These are phyloP conservation scores for Addax nasomaculatus DNA, from an alignment of 2,113 vertebrate species.

Conservation along the genomic window DNA sequence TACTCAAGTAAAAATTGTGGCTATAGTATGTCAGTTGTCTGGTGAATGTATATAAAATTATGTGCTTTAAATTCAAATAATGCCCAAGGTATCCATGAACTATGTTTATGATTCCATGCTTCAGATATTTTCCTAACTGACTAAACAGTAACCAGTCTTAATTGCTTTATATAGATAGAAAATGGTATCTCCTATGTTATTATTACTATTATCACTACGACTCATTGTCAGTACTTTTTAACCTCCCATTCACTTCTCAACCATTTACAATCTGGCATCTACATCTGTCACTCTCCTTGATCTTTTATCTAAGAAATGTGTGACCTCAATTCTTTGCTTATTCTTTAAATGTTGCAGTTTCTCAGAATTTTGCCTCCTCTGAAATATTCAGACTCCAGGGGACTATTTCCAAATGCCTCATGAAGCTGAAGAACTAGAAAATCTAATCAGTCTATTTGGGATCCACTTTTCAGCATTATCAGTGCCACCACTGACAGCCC, in stretches of 20 bases:
- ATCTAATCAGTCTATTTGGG: not conserved
- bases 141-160: not conserved
- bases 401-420: not conserved
- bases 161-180: not conserved
- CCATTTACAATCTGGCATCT: not conserved
- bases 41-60: not conserved
- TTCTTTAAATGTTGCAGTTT: not conserved
- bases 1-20: not conserved
- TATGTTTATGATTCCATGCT: not conserved
- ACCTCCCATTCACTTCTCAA: not conserved
- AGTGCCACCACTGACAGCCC: not conserved
- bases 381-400: not conserved
- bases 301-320: not conserved
- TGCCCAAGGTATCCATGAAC: not conserved
- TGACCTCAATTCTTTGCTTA: not conserved
- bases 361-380: not conserved
- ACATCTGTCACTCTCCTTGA: not conserved
- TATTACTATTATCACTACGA: not conserved
- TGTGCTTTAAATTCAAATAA: not conserved
- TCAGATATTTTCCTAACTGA: not conserved
- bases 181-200: not conserved
- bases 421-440: not conserved
- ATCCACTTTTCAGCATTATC: not conserved
- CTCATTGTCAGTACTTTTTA: not conserved
- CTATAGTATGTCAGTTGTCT: not conserved